Evolutionary conservation across 2,888 invertebrate species (phyloP), one percentile per base, ranked within the genome.

Genomic region (Cryptophagus acutangulus): DNA sequence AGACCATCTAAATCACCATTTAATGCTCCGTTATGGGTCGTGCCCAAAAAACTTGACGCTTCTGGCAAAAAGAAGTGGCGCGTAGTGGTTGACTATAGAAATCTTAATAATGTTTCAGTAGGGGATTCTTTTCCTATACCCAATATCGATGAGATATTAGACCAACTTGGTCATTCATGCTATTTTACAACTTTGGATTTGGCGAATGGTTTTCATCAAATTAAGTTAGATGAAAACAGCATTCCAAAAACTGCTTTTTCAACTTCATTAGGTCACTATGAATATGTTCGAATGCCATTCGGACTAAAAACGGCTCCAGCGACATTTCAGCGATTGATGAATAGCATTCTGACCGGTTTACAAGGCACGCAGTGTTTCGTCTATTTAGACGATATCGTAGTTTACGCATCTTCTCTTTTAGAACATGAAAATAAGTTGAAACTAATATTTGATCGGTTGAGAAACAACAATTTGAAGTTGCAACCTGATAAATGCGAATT

Each of bases 81-180:
- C 13, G 13, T 39, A 5, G 39, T 39, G 3, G 28, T 39, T 15
- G 39, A 33, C 12, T 39, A 39, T 12, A 34, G 39, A 34, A 24
- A 39, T 34, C 3, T 39, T 3, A 39, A 39, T 14, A 17, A 39
- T 2, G 15, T 17, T 13, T 24, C 39, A 3, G 17, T 39, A 18
- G 39, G 20, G 13, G 39, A 39, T 14, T 9, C 9, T 8, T 39
- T 15, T 10, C 33, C n/a, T n/a, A 2, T 38, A 8, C 38, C 38
- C 4, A 36, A 34, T 20, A 38, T 38, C 2, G 10, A 15, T 6
- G 38, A 38, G 14, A 24, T 39, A 3, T 34, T 39, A 5, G 33
- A 39, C 10, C 13, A 33, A 13, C 4, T 38, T 17, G 38, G 17
- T 2, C 13, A 20, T 16, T 17, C 17, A 17, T 3, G 18, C 9